These are phyloP conservation scores for Popillia japonica DNA, from an alignment of 1,140 invertebrate species.

Conservation along the genomic window DNA sequence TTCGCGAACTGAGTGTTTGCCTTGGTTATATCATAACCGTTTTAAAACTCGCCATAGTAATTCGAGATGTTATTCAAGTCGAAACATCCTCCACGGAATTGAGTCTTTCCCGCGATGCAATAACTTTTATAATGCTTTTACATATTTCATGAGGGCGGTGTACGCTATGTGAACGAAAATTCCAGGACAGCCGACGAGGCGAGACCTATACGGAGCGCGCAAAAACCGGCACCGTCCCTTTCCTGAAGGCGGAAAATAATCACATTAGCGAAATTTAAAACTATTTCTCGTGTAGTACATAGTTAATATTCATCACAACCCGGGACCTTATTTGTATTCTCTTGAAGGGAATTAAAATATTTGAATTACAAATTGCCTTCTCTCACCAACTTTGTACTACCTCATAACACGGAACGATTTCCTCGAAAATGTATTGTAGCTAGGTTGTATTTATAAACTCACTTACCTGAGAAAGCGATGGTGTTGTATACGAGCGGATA, in stretches of 20 bases:
- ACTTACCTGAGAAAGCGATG: background rate
- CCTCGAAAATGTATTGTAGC: background rate
- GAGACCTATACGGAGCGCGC: background rate
- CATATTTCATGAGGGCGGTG: conserved; percentile 20
- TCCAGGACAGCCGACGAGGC: background rate
- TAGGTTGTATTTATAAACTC: background rate
- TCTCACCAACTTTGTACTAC: background rate
- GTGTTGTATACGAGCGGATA: background rate
- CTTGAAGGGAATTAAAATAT: conserved; percentile 16
- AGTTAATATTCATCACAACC: conserved; percentile 29
- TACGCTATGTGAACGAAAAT: background rate
- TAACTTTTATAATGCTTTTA: conserved; percentile 32
- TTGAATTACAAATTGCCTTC: conserved; percentile 27
- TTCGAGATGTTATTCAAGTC: conserved; percentile 14
- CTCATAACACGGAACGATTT: background rate
- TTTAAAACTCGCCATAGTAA: background rate
- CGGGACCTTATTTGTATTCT: conserved; percentile 31
- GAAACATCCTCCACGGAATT: conserved; percentile 24
- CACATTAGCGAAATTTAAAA: conserved; percentile 31
- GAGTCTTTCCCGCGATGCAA: conserved; percentile 21
- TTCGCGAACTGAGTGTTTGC: background rate
- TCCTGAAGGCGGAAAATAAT: conserved; percentile 9
- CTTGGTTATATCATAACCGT: background rate
- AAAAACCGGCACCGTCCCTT: background rate
- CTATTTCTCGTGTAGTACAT: conserved; percentile 27